Conservation (phyloP, 2,113 vertebrate species). For the Centropus bengalensis region DNA sequence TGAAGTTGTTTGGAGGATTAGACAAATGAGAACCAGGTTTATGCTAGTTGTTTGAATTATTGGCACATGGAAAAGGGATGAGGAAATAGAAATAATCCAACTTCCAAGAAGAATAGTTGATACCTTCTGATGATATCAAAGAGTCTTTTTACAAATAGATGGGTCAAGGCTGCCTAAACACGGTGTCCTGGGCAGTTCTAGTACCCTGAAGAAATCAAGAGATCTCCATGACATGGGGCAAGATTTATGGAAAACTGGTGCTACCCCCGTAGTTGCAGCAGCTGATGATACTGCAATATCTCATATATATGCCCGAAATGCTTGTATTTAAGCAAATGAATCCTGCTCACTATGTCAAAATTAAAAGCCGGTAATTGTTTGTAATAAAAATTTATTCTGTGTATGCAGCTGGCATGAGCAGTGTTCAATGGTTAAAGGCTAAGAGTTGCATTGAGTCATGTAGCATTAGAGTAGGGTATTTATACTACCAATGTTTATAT, state of each 20-base stretch:
- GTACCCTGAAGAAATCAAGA: not conserved
- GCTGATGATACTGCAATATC: not conserved
- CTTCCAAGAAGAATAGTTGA: not conserved
- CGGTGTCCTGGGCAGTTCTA: not conserved
- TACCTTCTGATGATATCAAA: not conserved
- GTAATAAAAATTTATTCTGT: not conserved
- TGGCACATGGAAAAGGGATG: not conserved
- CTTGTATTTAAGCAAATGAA: not conserved
- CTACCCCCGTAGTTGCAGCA: not conserved
- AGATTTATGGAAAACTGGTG: not conserved
- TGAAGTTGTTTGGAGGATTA: not conserved
- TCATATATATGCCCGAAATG: not conserved
- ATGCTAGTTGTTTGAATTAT: not conserved
- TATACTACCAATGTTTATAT: not conserved
- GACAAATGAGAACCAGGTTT: not conserved
- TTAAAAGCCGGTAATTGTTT: not conserved
- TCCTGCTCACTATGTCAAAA: slow-evolving; percentile 16
- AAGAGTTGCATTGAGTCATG: not conserved
- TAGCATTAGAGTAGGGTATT: not conserved
- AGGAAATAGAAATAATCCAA: not conserved
- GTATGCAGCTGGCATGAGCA: not conserved
- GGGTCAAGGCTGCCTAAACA: not conserved
- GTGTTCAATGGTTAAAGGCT: not conserved
- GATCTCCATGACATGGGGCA: not conserved
- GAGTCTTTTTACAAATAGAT: not conserved